Evolutionary conservation across 2,888 invertebrate genomes (phyloP), one percentile per base, ranked within the genome.

Genomic region (Dinocampus coccinellae): DNA sequence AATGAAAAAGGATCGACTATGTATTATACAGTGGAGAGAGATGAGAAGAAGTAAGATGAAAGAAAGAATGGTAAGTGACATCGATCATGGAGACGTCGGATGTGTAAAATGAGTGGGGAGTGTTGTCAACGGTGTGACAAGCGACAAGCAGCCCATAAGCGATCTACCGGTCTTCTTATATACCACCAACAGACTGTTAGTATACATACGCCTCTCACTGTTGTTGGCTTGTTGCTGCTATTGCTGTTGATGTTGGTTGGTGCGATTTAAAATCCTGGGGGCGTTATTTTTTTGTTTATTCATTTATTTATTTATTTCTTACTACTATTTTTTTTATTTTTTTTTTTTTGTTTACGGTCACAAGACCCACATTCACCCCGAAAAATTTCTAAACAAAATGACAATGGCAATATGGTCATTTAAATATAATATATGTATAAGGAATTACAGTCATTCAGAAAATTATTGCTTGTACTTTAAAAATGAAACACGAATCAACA

Each of bases 71-170:
- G 66, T 66, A 69, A 74, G 74, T 72, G 68, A 73, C 77, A 77
- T 77, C 77, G 72, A 77, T 77, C 77, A 77, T 77, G 70, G 67
- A 36, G 74, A 76, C 76, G 73, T 75, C 70, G 63, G 68, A 58
- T 70, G 73, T 71, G 72, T 55, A 61, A 63, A 72, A 72, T 70
- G 39, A 62, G 52, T 52, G 39, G 65, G 55, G 71, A 69, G 61
- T 39, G 53, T 42, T 64, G 47, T 22, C 53, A 47, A 55, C 53
- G 57, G 77, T 78, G 81, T 81, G 82, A 82, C 83, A 81, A 79
- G 76, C 77, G 77, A 82, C 82, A 83, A 78, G 79, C 77, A 76
- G 76, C 75, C 78, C 79, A 79, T 81, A 83, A 81, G 79, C 80
- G 80, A 80, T 80, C 76, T 72, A 74, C 76, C 76, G 74, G 77